Conservation (phyloP, 2,888 invertebrate genomes). For the Acanthosepion esculentum region DNA sequence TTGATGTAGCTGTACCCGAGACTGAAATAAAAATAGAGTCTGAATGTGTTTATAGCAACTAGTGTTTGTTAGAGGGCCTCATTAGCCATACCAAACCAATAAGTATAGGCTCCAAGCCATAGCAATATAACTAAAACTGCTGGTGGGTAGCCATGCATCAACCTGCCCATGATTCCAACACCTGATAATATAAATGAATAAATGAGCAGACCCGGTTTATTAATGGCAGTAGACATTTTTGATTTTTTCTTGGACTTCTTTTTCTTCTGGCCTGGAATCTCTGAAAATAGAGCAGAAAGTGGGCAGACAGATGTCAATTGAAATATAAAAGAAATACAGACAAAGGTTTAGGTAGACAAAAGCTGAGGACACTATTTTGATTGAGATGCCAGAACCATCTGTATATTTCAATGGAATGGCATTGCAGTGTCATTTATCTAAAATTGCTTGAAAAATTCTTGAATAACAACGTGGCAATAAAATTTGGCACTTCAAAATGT, state of each 20-base stretch:
- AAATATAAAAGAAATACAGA: neutral
- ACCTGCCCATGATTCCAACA: slow-evolving; percentile 36
- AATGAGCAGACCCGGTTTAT: slow-evolving; percentile 44
- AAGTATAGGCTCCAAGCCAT: slow-evolving; percentile 24
- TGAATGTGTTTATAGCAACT: too few species aligned
- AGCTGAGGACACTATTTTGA: too few species aligned
- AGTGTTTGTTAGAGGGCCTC: neutral
- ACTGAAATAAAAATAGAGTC: too few species aligned
- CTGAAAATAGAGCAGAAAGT: slow-evolving; percentile 10
- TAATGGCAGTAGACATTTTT: neutral
- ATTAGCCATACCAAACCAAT: slow-evolving; percentile 34
- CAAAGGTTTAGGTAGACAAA: neutral
- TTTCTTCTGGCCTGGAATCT: slow-evolving; percentile 11
- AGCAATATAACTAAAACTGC: neutral
- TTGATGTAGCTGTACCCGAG: too few species aligned
- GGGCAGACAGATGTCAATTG: neutral
- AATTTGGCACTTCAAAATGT: too few species aligned
- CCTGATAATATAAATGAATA: neutral
- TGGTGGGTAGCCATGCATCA: slow-evolving; percentile 34
- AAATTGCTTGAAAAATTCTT: too few species aligned
- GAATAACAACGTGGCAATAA: too few species aligned
- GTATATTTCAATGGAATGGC: too few species aligned
- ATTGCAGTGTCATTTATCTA: too few species aligned
- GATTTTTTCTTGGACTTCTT: slow-evolving; percentile 37
- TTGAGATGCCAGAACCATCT: too few species aligned